phyloP scores from a whole-genome alignment of 2,113 vertebrate genomes.

The Scomber japonicus region DNA sequence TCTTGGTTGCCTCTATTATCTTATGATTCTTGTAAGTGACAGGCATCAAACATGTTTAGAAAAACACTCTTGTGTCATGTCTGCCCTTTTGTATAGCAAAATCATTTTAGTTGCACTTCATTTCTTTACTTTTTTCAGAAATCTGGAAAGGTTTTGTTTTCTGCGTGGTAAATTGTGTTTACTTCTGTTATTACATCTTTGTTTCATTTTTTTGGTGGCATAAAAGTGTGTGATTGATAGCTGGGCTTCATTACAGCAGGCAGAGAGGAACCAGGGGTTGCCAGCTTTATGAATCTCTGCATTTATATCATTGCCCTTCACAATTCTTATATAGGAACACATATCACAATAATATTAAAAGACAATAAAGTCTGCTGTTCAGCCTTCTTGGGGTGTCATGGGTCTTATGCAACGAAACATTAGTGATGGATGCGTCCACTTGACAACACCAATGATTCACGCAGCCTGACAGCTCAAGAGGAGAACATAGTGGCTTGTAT shows the following conservation, averaged over 20 bases:
- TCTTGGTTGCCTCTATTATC: no score
- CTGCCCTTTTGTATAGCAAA: neutral
- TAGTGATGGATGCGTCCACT: neutral
- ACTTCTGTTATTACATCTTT: neutral
- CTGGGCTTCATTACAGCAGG: conserved; percentile 37
- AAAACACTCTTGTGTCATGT: no score
- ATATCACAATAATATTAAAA: conserved; percentile 32
- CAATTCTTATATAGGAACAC: conserved; percentile 35
- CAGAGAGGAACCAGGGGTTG: neutral
- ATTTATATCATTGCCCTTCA: conserved; percentile 30
- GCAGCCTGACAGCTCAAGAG: conserved; percentile 12
- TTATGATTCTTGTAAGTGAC: no score
- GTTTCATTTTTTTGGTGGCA: neutral
- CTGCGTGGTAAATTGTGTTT: neutral
- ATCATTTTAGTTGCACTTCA: neutral
- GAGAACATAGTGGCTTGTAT: conserved; percentile 22
- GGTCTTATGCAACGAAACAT: conserved; percentile 13
- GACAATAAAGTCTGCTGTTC: neutral
- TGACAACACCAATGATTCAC: conserved; percentile 27
- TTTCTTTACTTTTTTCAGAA: neutral
- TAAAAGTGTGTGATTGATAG: neutral
- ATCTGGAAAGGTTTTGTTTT: neutral
- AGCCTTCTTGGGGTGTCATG: neutral
- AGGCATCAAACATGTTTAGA: no score
- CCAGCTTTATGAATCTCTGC: conserved; percentile 39